Base-by-base conservation (phyloP, 30 jellyfish, hydroid and myxozoan species). In the Morbakka virulenta region DNA sequence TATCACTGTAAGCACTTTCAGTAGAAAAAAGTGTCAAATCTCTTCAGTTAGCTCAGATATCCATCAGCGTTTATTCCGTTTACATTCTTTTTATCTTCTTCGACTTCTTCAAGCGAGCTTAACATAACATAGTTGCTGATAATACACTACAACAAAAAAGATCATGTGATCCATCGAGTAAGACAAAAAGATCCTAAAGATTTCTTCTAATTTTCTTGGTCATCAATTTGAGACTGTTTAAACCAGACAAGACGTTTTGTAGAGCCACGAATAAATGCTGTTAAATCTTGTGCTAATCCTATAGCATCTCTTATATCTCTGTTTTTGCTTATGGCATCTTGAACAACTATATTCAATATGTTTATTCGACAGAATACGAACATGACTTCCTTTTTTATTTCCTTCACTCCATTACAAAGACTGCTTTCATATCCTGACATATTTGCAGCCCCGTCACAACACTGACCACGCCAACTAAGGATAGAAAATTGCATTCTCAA, bases 41-140 rank as follows among this genome's bases (percentile, higher is more conserved):
- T 31, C 67, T 66, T 51, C 77, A 57, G 86, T 74, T 76, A 74
- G 35, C 67, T 74, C 77, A 52, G 77, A 74, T 74, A 70, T 26
- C 77, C 86, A 30, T 68, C 86, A 29, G 86, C 86, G 57, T 74
- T 74, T 30, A 74, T 77, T 52, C 86, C 86, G 41, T 76, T 68
- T 51, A 68, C 36, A 61, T 74, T 74, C 36, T 74, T 74, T 52
- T 74, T 74, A 4, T 14, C 22, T 72, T 50, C 84, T 28, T 72
- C 84, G 62, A 72, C 84, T 72, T 72, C 84, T 50, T 72, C 64
- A 50, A 72, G 79, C 79, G 64, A 67, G 14, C 35, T 29, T 4
- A 28, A 63, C 51, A 72, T 72, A 31, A 63, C 84, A 48, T 50
- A 51, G 33, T 72, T 51, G 53, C 84, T 72, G 28, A 74, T 47